Conservation (phyloP, 2,888 invertebrate genomes). For the Orchestes rusci region DNA sequence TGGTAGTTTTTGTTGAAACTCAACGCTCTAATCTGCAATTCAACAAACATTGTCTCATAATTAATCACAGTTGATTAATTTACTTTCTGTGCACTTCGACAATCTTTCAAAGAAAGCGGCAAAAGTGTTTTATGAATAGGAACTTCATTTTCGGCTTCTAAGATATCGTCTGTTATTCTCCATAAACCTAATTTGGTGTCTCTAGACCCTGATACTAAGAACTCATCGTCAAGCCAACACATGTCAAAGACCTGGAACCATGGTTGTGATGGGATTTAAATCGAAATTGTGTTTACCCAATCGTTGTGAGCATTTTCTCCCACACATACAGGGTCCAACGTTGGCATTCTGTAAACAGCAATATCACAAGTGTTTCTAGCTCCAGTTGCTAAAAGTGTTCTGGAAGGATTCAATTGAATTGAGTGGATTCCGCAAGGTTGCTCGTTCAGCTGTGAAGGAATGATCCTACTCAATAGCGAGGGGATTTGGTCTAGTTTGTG, state of each 20-base stretch:
- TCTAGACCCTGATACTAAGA: slow-evolving; percentile 86
- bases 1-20: slow-evolving; percentile 79
- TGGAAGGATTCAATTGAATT: slow-evolving; percentile 88
- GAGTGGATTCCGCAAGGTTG: slow-evolving; percentile 88
- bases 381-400: slow-evolving; percentile 83
- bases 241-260: slow-evolving; percentile 63
- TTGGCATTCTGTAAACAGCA: slow-evolving; percentile 85
- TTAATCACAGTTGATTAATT: not conserved
- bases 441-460: slow-evolving; percentile 46
- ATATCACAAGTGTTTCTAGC: slow-evolving; percentile 89
- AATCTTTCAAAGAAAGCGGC: slow-evolving; percentile 69
- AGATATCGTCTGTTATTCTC: slow-evolving; percentile 57
- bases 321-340: slow-evolving; percentile 88
- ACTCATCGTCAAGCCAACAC: slow-evolving; percentile 95
- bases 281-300: slow-evolving; percentile 54
- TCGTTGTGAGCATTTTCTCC: slow-evolving; percentile 88
- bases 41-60: not conserved
- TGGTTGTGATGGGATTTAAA: too few relatives aligned
- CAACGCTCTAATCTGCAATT: slow-evolving; percentile 64
- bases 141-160: slow-evolving; percentile 45
- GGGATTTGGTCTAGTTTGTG: slow-evolving; percentile 85
- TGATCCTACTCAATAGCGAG: slow-evolving; percentile 60
- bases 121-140: slow-evolving; percentile 51
- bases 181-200: slow-evolving; percentile 88
- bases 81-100: slow-evolving; percentile 65